Conservation (phyloP, 1,140 invertebrate genomes). For the Tribolium madens region DNA sequence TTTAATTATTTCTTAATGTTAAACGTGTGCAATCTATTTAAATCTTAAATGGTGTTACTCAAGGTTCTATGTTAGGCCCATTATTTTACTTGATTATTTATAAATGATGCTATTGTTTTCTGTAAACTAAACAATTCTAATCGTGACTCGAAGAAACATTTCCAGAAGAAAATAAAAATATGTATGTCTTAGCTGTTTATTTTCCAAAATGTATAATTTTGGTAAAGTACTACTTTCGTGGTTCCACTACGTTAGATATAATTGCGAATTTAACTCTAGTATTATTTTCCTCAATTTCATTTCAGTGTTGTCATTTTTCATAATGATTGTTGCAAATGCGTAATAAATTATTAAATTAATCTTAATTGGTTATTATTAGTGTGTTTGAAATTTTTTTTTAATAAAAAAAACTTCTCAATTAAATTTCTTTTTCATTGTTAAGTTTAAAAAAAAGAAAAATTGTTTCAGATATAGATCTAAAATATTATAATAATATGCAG, state of each 20-base stretch:
- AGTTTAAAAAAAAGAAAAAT: background rate
- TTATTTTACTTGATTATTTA: too few relatives aligned
- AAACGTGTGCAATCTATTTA: background rate
- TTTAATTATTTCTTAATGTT: background rate
- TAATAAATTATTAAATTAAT: background rate
- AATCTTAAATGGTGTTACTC: background rate
- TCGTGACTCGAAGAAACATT: background rate
- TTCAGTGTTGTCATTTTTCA: background rate
- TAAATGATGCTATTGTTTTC: too few relatives aligned
- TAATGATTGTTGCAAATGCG: background rate
- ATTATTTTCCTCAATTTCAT: too few relatives aligned
- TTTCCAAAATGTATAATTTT: background rate
- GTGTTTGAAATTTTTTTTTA: too few relatives aligned
- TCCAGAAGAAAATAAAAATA: background rate
- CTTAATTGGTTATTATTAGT: background rate
- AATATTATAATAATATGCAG: conserved; percentile 15
- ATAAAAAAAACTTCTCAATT: background rate
- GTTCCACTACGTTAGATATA: background rate
- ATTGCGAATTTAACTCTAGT: background rate
- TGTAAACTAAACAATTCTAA: too few relatives aligned
- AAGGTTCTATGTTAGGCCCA: background rate
- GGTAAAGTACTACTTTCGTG: background rate
- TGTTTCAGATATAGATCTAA: background rate
- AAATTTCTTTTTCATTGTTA: background rate
- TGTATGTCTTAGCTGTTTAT: background rate